phyloP scores from a whole-genome alignment of 2,113 vertebrate genomes.

The Silurus meridionalis region DNA sequence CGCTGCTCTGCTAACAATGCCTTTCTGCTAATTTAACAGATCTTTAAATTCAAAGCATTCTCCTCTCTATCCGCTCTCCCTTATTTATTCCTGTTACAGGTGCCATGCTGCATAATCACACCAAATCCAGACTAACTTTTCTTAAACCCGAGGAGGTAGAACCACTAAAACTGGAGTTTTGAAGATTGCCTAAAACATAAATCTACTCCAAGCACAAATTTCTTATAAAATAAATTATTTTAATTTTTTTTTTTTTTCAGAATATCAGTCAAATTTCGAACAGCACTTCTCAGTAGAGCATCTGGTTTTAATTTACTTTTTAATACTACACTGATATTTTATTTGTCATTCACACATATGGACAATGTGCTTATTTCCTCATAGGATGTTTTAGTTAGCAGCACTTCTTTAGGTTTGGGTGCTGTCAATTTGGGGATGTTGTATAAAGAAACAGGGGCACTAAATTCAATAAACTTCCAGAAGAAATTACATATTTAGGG shows the following conservation, averaged over 20 bases:
- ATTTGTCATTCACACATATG: not conserved
- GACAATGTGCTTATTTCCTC: not conserved
- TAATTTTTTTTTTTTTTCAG: not conserved
- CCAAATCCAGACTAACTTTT: conserved; percentile 16
- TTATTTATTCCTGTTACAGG: conserved; percentile 31
- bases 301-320: not conserved
- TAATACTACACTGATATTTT: not conserved
- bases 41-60: conserved; percentile 50
- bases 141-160: not conserved
- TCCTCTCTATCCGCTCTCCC: conserved; percentile 29
- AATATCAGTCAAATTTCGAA: not conserved
- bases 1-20: conserved; percentile 46
- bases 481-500: conserved; percentile 37
- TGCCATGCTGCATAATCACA: not conserved
- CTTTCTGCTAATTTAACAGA: conserved; percentile 41
- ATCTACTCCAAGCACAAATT: not conserved
- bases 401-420: not conserved
- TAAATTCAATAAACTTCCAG: not conserved
- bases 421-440: not conserved
- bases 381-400: not conserved
- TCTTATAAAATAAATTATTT: not conserved
- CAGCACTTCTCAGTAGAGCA: not conserved
- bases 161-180: conserved; percentile 7
- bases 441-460: not conserved
- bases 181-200: not conserved